Evolutionary conservation across 2,797 vertebrate species (phyloP).

Genomic region (Pristis pectinata): DNA sequence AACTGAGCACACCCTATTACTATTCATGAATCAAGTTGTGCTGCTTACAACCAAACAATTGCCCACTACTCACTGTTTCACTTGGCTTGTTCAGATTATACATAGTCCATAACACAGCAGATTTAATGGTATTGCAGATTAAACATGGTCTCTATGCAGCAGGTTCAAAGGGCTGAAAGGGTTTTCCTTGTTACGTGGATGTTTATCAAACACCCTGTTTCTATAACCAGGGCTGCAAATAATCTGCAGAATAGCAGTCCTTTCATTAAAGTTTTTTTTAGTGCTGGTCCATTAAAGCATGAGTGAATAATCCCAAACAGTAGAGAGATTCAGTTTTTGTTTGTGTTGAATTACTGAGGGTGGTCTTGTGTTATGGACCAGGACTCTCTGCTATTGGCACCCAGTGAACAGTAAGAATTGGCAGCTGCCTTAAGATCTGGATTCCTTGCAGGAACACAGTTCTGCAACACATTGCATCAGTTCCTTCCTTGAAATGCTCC

Average conservation of each 20-base stretch:
- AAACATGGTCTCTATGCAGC: neutral
- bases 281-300: neutral
- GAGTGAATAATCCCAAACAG: neutral
- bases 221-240: neutral
- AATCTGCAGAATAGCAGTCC: neutral
- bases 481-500: neutral
- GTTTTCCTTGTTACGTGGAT: neutral
- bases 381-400: neutral
- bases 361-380: neutral
- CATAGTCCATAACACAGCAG: no score
- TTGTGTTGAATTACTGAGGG: neutral
- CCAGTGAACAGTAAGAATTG: neutral
- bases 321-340: neutral
- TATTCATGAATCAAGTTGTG: no score
- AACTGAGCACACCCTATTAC: no score
- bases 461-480: neutral
- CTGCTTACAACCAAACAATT: no score
- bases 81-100: no score
- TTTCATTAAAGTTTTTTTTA: neutral
- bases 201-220: neutral
- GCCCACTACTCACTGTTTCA: no score
- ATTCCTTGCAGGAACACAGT: neutral
- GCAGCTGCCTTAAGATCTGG: neutral
- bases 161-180: neutral
- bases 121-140: no score